These are phyloP conservation scores for Sphaeridia pumilis DNA, from an alignment of 2,888 invertebrate species.

Conservation along the genomic window DNA sequence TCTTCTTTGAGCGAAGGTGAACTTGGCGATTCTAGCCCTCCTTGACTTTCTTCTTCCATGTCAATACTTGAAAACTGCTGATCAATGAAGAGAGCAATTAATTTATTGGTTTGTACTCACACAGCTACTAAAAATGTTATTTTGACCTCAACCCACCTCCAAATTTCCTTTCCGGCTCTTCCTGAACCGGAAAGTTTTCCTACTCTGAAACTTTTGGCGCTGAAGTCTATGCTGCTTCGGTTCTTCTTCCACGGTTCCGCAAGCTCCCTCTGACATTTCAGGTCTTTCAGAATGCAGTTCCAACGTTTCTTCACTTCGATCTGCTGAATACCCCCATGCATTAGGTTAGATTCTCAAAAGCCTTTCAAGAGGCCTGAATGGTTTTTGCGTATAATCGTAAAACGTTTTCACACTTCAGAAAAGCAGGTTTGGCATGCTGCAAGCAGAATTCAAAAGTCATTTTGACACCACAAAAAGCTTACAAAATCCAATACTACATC, in stretches of 20 bases:
- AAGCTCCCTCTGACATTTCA: conserved; percentile 5
- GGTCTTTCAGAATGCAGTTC: conserved; percentile 26
- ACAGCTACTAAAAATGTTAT: too few relatives aligned
- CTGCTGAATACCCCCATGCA: too few relatives aligned
- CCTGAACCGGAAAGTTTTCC: conserved; percentile 80
- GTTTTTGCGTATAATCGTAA: too few relatives aligned
- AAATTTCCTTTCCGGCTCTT: conserved; percentile 61
- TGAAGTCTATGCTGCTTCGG: conserved; percentile 55
- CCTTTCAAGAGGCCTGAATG: too few relatives aligned
- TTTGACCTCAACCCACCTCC: conserved; percentile 46
- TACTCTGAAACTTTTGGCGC: conserved; percentile 82
- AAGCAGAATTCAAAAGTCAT: too few relatives aligned
- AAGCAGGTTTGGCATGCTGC: too few relatives aligned
- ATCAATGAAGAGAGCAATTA: neutral
- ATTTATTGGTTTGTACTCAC: neutral
- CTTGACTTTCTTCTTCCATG: conserved; percentile 39
- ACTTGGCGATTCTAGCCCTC: conserved; percentile 26
- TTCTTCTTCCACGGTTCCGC: conserved; percentile 18
- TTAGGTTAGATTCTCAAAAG: too few relatives aligned
- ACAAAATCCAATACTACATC: too few relatives aligned
- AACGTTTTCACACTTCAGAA: too few relatives aligned
- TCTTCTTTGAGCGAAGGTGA: conserved; percentile 31
- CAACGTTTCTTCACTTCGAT: conserved; percentile 24
- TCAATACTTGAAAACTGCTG: conserved; percentile 45
- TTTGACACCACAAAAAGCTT: too few relatives aligned